Evolutionary conservation across 2,113 vertebrate genomes (phyloP).

Genomic region (Chinchilla lanigera): DNA sequence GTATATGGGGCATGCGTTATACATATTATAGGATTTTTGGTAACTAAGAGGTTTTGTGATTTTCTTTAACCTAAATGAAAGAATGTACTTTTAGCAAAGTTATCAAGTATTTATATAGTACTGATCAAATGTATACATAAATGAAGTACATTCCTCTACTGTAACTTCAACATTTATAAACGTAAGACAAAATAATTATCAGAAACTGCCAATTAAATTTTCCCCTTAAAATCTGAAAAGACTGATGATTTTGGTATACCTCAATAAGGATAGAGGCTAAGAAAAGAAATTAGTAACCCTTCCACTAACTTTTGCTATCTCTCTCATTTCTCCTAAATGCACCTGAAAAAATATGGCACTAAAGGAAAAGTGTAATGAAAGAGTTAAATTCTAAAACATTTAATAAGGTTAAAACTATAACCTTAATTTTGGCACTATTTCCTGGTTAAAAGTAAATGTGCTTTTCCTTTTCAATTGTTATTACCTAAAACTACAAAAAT

Average conservation of each 20-base stretch:
- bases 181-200: neutral
- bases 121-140: neutral
- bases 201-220: neutral
- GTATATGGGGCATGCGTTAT: neutral
- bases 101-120: neutral
- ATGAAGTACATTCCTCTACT: neutral
- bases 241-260: neutral
- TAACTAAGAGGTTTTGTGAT: neutral
- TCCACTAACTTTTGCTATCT: neutral
- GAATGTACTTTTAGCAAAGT: neutral
- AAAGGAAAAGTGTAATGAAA: conserved; percentile 32
- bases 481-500: conserved; percentile 69
- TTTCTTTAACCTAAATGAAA: neutral
- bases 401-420: conserved; percentile 56
- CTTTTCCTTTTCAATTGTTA: conserved; percentile 61
- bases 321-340: neutral
- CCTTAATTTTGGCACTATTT: conserved; percentile 67
- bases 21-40: neutral
- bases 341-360: neutral
- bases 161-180: neutral
- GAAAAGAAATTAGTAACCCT: neutral
- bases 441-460: conserved; percentile 65
- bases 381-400: conserved; percentile 63
- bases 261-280: neutral
- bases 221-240: neutral